Percentiles rank a stretch among this genome's conserved stretches.
Evolutionary conservation across 2,113 vertebrate species (phyloP).

Genomic region (Campylorhamphus procurvoides): DNA sequence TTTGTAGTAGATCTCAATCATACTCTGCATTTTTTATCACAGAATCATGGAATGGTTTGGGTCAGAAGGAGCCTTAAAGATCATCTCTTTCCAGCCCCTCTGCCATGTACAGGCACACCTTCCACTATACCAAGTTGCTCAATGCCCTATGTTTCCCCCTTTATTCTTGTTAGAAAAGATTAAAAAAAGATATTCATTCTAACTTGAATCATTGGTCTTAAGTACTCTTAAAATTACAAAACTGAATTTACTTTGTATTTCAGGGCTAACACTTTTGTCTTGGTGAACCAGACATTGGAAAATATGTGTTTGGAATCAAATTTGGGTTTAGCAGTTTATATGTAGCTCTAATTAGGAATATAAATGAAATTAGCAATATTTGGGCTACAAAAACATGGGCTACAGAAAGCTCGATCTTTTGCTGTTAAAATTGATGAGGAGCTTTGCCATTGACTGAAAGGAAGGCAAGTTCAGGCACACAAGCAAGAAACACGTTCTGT

Average conservation of each 20-base stretch:
- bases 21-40: neutral
- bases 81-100: neutral
- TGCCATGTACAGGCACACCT: neutral
- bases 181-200: neutral
- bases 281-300: neutral
- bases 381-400: too few relatives aligned
- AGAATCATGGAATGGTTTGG: neutral
- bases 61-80: neutral
- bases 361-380: neutral
- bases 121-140: neutral
- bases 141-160: fast-evolving
- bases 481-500: fast-evolving
- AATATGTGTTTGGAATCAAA: neutral
- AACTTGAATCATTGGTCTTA: neutral
- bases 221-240: neutral
- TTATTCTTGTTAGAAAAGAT: neutral
- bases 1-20: neutral
- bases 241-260: neutral
- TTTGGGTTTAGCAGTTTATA: neutral
- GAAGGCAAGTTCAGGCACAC: neutral
- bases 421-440: neutral
- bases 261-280: neutral
- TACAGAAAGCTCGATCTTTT: neutral
- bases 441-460: neutral
- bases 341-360: neutral